These are phyloP conservation scores for Mycalesis mineus DNA, from an alignment of 2,888 invertebrate genomes.

Conservation along the genomic window DNA sequence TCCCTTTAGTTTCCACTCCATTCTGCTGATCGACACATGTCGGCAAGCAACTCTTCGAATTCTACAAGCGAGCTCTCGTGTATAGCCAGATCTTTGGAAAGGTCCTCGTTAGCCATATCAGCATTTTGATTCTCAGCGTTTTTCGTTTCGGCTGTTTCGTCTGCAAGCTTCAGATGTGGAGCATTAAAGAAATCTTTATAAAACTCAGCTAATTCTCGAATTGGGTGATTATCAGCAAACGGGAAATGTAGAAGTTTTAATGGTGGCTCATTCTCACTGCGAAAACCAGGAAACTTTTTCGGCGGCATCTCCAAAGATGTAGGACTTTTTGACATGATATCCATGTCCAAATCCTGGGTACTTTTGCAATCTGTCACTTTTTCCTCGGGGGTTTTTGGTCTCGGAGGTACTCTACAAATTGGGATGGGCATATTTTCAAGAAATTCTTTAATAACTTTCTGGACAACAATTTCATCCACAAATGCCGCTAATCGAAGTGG, in stretches of 20 bases:
- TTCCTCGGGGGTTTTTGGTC: slow-evolving; percentile 38
- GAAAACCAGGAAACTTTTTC: slow-evolving; percentile 63
- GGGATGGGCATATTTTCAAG: slow-evolving; percentile 59
- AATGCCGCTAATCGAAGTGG: slow-evolving; percentile 87
- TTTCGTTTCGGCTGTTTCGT: slow-evolving; percentile 37
- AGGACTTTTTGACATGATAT: slow-evolving; percentile 55
- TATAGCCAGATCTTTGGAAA: slow-evolving; percentile 83
- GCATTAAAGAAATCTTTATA: slow-evolving; percentile 89
- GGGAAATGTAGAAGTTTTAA: slow-evolving; percentile 85
- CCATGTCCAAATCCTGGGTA: slow-evolving; percentile 57
- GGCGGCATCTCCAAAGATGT: slow-evolving; percentile 65
- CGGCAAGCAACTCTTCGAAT: slow-evolving; percentile 86
- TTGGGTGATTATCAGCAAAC: slow-evolving; percentile 84
- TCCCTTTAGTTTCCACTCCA: slow-evolving; percentile 70
- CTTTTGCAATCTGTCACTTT: slow-evolving; percentile 49
- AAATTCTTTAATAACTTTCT: slow-evolving; percentile 58
- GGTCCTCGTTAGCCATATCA: slow-evolving; percentile 68
- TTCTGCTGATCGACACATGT: slow-evolving; percentile 82
- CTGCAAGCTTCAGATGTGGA: slow-evolving; percentile 60
- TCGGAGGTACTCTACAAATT: slow-evolving; percentile 62
- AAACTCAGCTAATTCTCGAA: slow-evolving; percentile 87
- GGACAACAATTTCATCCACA: slow-evolving; percentile 74
- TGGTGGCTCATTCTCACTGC: slow-evolving; percentile 79
- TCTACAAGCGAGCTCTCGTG: slow-evolving; percentile 86
- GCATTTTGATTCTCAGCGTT: slow-evolving; percentile 40